Base-by-base conservation (phyloP, 2,888 invertebrate genomes). In the Glyphotaelius pellucidus region DNA sequence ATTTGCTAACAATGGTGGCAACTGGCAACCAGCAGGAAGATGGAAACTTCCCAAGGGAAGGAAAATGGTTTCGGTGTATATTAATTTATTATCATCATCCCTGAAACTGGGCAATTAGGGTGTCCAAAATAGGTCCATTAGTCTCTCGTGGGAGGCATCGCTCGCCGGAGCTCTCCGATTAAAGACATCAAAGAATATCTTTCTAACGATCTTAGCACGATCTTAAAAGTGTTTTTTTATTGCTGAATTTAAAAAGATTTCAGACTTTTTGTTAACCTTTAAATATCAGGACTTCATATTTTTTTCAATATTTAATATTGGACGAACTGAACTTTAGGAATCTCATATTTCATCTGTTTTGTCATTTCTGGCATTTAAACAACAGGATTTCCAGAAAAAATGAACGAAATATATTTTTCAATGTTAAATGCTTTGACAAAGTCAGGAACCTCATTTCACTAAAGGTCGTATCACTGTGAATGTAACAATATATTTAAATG, bases 31-130 rank as follows among this genome's bases (percentile, higher is more conserved):
- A 7, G 67, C 25, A 2, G 9, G 25, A 67, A 67, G 67, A 67
- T 67, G 67, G 25, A 67, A 67, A n/a, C 67, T 25, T 67, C 67
- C 67, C 67, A 9, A 4, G 32, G 35, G 31, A 83, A 19, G 42
- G n/a, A 30, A 42, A 47, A 86, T 30, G 42, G 42, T 38, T 86
- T 86, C 30, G 11, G 42, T 42, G n/a, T 42, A 25, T 42, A 42
- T 42, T 42, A 30, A 42, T 86, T 86, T 42, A 86, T 86, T 86
- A 86, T 86, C 86, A 86, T 86, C n/a, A 86, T 38, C 38, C 12
- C 30, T 30, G 30, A 30, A n/a, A 86, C 35, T 86, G 42, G 30
- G 30, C 86, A 86, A 86, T 86, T 86, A 86, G 86, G 42, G 47
- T 42, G 86, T 42, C 86, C 30, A 30, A 86, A 86, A 86, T 35